Percentiles rank a stretch among this genome's conserved stretches.
Evolutionary conservation across 2,113 vertebrate species (phyloP).

Genomic region (Crotalus helleri): DNA sequence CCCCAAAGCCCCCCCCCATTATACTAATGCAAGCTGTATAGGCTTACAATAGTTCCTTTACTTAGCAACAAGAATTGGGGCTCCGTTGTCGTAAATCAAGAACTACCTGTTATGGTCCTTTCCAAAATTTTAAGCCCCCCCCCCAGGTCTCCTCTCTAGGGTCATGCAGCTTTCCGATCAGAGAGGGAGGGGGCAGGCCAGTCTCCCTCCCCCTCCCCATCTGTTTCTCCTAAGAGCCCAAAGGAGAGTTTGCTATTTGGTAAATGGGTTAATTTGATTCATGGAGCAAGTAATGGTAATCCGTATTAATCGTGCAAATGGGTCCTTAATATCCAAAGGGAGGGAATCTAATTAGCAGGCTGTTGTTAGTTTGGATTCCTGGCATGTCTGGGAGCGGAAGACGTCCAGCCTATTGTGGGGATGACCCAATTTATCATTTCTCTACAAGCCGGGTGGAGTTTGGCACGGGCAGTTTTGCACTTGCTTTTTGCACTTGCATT

Average conservation of each 20-base stretch:
- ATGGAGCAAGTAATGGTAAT: conserved; percentile 59
- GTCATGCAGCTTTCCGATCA: conserved; percentile 59
- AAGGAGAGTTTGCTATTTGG: conserved; percentile 44
- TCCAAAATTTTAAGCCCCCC: conserved; percentile 37
- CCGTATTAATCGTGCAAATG: conserved; percentile 59
- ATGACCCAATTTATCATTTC: background rate
- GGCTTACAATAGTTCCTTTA: too few relatives aligned
- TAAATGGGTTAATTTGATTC: conserved; percentile 62
- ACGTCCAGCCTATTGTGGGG: background rate
- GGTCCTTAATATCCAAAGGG: conserved; percentile 53
- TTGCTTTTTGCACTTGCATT: background rate
- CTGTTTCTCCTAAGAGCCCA: conserved; percentile 54
- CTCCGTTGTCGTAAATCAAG: too few relatives aligned
- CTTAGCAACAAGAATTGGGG: too few relatives aligned
- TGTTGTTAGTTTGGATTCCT: conserved; percentile 57
- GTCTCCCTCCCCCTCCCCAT: conserved; percentile 37
- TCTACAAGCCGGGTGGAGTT: background rate
- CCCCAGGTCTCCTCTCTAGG: conserved; percentile 56
- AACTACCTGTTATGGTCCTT: background rate
- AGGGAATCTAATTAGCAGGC: conserved; percentile 56
- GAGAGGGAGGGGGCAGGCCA: conserved; percentile 27
- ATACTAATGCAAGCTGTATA: background rate
- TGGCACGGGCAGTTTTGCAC: background rate
- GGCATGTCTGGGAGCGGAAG: conserved; percentile 57
- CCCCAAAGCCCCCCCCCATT: conserved; percentile 44